phyloP scores from a whole-genome alignment of 2,888 invertebrate genomes.

The Heteromurus nitidus region DNA sequence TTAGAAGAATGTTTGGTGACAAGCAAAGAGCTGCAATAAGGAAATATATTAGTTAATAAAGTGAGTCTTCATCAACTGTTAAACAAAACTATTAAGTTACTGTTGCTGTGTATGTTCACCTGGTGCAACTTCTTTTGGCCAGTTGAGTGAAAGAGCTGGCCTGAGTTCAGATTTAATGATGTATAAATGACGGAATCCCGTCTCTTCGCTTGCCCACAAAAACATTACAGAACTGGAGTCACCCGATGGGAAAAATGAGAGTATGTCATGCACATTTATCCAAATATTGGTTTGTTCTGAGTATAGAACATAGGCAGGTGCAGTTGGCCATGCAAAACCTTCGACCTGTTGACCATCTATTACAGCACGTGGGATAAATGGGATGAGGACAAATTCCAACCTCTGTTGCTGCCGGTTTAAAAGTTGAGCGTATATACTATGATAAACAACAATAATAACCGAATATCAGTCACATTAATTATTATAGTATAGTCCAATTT shows the following conservation, averaged over 20 bases:
- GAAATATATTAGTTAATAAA: too few species aligned
- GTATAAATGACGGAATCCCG: conserved; percentile 92
- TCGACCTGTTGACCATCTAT: conserved; percentile 74
- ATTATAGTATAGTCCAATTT: neutral
- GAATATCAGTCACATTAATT: neutral
- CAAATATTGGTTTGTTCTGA: conserved; percentile 86
- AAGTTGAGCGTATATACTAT: conserved; percentile 93
- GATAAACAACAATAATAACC: conserved; percentile 68
- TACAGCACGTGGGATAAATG: conserved; percentile 77
- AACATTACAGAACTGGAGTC: conserved; percentile 80
- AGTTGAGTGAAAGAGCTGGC: conserved; percentile 67
- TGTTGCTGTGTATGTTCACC: conserved; percentile 45
- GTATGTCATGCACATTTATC: conserved; percentile 92
- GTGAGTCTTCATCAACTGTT: too few species aligned
- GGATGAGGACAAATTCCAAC: conserved; percentile 88
- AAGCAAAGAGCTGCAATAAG: conserved; percentile 65
- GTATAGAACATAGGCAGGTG: conserved; percentile 80
- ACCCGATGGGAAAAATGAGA: conserved; percentile 86
- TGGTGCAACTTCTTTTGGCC: conserved; percentile 54
- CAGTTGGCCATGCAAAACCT: conserved; percentile 75
- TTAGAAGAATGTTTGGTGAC: conserved; percentile 65
- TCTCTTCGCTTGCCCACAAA: conserved; percentile 95
- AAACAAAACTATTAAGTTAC: too few species aligned
- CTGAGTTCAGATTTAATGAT: conserved; percentile 81
- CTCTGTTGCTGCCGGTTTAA: conserved; percentile 90